These are phyloP conservation scores for Engraulis encrasicolus DNA, from an alignment of 2,113 vertebrate species.

Conservation along the genomic window DNA sequence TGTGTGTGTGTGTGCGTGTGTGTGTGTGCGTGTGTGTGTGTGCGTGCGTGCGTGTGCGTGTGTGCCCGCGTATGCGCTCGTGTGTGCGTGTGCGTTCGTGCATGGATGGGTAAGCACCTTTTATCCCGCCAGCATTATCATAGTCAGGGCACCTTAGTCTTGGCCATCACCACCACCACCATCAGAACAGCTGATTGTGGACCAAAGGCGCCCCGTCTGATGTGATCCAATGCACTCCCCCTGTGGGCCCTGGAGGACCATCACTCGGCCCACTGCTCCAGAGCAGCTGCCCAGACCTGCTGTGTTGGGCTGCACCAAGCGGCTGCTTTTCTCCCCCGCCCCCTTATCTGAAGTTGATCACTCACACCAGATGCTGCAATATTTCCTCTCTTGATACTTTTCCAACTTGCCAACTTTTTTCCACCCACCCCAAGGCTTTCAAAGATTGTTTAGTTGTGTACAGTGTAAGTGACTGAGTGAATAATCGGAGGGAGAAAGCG, in stretches of 20 bases:
- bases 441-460: background rate
- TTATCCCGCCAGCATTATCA: background rate
- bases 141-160: background rate
- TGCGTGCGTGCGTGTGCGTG: background rate
- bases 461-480: background rate
- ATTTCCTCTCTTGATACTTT: background rate
- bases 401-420: background rate
- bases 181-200: background rate
- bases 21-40: background rate
- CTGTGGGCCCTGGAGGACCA: background rate
- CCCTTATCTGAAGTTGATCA: background rate
- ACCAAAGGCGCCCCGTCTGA: background rate
- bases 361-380: background rate
- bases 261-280: constrained; percentile 8
- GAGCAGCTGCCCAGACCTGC: background rate
- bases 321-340: background rate
- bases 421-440: background rate
- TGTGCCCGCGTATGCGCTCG: background rate
- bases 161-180: background rate
- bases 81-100: background rate
- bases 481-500: background rate
- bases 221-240: background rate
- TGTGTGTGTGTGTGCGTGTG: background rate
- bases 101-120: background rate
- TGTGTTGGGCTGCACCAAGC: background rate